Evolutionary conservation across 1,140 invertebrate genomes (phyloP).

Genomic region (Drosophila nasuta): DNA sequence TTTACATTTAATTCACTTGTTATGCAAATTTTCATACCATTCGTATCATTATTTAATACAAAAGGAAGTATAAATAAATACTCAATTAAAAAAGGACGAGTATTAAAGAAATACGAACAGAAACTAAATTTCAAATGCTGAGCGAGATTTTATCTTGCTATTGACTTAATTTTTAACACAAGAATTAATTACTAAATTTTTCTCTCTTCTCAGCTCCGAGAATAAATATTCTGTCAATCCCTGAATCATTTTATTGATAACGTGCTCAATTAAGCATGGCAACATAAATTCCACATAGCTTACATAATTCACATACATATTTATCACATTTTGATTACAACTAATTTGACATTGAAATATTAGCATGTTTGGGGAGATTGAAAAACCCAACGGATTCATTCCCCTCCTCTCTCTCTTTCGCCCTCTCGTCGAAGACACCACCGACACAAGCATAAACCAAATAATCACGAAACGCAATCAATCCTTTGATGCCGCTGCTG

Average conservation of each 20-base stretch:
- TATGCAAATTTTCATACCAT: no score
- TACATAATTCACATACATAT: constrained; percentile 63
- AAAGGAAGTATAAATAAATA: no score
- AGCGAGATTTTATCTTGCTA: neutral
- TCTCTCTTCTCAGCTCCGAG: neutral
- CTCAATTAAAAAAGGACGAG: no score
- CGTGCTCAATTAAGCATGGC: constrained; percentile 41
- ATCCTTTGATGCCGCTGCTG: constrained; percentile 56
- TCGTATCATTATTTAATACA: no score
- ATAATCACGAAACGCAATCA: constrained; percentile 75
- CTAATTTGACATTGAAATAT: constrained; percentile 82
- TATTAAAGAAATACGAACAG: no score
- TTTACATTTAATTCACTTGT: no score
- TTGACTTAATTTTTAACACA: neutral
- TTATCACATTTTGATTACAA: constrained; percentile 77
- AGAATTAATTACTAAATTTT: neutral
- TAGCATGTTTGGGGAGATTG: constrained; percentile 32
- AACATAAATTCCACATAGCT: constrained; percentile 55
- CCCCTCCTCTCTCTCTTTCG: neutral
- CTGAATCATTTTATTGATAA: constrained; percentile 34
- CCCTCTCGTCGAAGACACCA: neutral
- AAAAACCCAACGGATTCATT: neutral
- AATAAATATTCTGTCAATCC: constrained; percentile 8
- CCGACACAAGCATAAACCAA: constrained; percentile 29
- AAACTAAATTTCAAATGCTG: no score